Conservation (phyloP, 1,140 invertebrate species). For the Bombus consobrinus region DNA sequence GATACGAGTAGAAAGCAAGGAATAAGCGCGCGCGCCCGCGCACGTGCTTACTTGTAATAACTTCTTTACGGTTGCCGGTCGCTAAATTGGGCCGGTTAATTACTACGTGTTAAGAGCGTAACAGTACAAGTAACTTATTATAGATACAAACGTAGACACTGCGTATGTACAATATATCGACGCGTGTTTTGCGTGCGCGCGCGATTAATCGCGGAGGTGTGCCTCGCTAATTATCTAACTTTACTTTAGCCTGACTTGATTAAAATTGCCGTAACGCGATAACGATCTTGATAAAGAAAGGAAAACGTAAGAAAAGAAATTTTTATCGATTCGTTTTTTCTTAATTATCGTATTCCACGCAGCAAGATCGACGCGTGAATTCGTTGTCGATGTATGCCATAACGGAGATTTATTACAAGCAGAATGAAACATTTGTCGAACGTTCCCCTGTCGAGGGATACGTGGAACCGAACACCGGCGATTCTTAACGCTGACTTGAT, state of each 20-base stretch:
- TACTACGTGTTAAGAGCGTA: neutral
- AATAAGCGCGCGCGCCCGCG: neutral
- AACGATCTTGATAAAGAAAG: neutral
- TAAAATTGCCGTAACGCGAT: neutral
- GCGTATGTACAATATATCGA: rapidly evolving
- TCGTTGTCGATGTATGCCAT: neutral
- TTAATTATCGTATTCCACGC: no score
- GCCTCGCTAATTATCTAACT: neutral
- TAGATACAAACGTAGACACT: neutral
- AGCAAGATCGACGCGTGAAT: neutral
- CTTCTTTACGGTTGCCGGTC: neutral
- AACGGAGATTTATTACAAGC: neutral
- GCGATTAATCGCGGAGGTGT: no score
- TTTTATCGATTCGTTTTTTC: neutral
- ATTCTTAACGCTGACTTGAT: constrained; percentile 51
- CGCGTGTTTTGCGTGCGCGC: neutral
- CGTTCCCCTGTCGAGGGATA: neutral
- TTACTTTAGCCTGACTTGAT: neutral
- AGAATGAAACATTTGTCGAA: neutral
- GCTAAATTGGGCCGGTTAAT: neutral
- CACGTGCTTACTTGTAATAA: neutral
- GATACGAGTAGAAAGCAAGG: neutral
- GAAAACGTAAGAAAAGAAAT: neutral
- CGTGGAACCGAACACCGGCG: constrained; percentile 3
- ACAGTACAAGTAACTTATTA: neutral